phyloP scores from a whole-genome alignment of 2,113 vertebrate species.

The Ia io region DNA sequence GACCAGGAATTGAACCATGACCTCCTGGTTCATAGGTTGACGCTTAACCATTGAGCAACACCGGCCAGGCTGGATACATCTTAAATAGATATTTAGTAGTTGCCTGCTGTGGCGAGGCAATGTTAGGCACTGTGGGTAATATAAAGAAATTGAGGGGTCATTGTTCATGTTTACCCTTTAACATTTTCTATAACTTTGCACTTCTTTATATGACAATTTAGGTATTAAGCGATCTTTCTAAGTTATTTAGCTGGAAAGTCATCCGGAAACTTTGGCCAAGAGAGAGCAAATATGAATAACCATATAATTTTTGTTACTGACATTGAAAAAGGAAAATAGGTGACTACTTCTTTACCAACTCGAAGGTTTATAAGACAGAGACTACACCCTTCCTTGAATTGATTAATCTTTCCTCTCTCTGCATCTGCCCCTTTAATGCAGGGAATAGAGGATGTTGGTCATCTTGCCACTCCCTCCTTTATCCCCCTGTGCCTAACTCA shows the following conservation, averaged over 20 bases:
- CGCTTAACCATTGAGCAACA: no score
- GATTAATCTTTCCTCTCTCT: neutral
- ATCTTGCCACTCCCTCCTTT: neutral
- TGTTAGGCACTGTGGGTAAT: neutral
- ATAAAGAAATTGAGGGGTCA: neutral
- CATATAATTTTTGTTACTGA: conserved; percentile 23
- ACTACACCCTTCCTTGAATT: neutral
- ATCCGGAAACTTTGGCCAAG: conserved; percentile 1
- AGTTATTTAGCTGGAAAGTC: conserved; percentile 12
- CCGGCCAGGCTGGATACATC: neutral
- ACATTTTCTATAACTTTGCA: neutral
- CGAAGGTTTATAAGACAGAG: neutral
- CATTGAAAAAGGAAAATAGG: neutral
- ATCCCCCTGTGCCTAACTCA: neutral
- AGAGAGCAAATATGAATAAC: conserved; percentile 6
- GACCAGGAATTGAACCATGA: no score
- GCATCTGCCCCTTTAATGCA: neutral
- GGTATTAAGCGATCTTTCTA: neutral
- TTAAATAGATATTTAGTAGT: neutral
- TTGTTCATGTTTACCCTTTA: neutral
- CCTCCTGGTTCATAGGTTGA: no score
- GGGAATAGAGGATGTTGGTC: neutral
- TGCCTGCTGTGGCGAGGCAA: neutral
- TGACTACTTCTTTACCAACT: neutral
- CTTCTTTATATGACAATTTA: neutral